Evolutionary conservation across 1,140 invertebrate species (phyloP).

Genomic region (Calliopsis andreniformis): DNA sequence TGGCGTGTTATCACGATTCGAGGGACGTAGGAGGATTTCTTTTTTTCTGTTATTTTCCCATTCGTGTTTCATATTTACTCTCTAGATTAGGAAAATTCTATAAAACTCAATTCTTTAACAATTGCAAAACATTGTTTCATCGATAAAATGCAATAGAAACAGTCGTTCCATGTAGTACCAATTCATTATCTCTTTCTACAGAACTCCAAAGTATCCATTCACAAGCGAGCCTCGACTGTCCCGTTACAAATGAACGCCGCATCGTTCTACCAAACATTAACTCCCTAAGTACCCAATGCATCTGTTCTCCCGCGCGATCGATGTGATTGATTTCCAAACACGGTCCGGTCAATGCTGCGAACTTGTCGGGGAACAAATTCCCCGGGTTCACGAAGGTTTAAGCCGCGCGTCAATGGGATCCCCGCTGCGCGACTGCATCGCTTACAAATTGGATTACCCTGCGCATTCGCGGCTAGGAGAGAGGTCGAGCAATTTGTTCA

Average conservation of each 20-base stretch:
- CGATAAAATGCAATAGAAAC: too few relatives aligned
- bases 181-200: too few relatives aligned
- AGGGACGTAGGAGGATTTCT: background rate
- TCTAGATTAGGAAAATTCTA: too few relatives aligned
- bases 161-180: too few relatives aligned
- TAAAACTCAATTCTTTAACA: too few relatives aligned
- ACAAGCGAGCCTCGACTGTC: background rate
- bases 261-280: conserved; percentile 22
- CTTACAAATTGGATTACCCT: conserved; percentile 63
- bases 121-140: too few relatives aligned
- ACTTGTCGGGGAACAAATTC: conserved; percentile 30
- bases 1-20: background rate
- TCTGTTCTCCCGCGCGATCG: conserved; percentile 7
- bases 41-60: conserved; percentile 9
- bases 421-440: conserved; percentile 59
- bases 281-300: conserved; percentile 6
- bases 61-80: conserved; percentile 19
- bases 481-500: conserved; percentile 56
- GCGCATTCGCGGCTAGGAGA: conserved; percentile 36
- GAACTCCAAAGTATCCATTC: background rate
- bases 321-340: conserved; percentile 44
- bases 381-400: conserved; percentile 27
- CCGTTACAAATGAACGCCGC: conserved; percentile 10
- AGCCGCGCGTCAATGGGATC: conserved; percentile 57
- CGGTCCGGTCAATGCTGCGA: conserved; percentile 10